Evolutionary conservation across 2,797 vertebrate genomes (phyloP).

Genomic region (Phrynocephalus vlangalii): DNA sequence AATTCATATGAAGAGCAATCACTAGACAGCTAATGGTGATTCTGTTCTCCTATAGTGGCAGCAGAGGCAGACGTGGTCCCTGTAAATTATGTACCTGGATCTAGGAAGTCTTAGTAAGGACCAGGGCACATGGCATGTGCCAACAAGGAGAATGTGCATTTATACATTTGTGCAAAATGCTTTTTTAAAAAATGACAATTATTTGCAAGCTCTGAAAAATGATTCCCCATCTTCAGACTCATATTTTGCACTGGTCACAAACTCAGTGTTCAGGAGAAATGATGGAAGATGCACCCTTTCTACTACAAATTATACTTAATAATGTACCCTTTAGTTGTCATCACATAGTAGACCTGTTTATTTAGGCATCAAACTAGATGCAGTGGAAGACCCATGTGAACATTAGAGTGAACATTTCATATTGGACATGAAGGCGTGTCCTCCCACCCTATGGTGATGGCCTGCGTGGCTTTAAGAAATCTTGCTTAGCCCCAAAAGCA

Average conservation of each 20-base stretch:
- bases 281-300: background rate
- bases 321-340: background rate
- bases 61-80: too few species aligned
- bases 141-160: background rate
- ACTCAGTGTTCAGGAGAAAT: background rate
- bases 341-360: too few species aligned
- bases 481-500: background rate
- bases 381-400: background rate
- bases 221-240: background rate
- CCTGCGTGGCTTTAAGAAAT: background rate
- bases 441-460: background rate
- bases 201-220: background rate
- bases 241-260: background rate
- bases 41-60: background rate
- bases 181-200: background rate
- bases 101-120: background rate
- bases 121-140: background rate
- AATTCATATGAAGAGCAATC: background rate
- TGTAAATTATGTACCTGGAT: background rate
- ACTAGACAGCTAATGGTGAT: background rate
- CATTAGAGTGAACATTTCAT: background rate
- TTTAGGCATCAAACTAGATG: background rate
- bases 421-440: background rate
- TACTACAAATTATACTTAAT: too few species aligned
- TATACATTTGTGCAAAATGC: too few species aligned